Evolutionary conservation across 2,888 invertebrate genomes (phyloP), one percentile per base, ranked within the genome.

Genomic region (Oxycera nigricornis): DNA sequence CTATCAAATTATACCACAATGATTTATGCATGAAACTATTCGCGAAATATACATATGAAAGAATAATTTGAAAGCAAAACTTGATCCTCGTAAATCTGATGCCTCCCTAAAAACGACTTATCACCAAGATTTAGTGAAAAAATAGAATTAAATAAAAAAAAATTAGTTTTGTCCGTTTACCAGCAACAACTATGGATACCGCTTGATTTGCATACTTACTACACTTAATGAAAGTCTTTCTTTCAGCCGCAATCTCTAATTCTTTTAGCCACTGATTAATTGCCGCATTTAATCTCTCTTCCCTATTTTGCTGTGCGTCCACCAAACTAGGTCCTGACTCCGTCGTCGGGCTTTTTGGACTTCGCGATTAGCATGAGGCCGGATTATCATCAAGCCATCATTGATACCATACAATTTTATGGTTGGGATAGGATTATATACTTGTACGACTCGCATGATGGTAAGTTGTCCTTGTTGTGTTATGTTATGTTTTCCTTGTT

Each of bases 351-450:
- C n/a, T 90, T 93, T 80, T 88, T 94, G 81, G 95, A 95, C 87
- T 94, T 93, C 83, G 96, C 95, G 72, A 92, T 96, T 81, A 95
- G 95, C 85, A 93, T 98, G 92, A 90, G 96, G 77, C 98, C 98
- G 46, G 94, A 97, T 86, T 74, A 97, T 86, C 95, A 97, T 85
- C 92, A 92, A 82, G 97, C 98, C 75, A 93, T 98, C 82, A 94
- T 97, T 79, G 97, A 97, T 86, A 93, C 97, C 75, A 95, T 98
- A 81, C 89, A 92, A 78, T 92, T 94, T 86, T 98, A 98, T 85
- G 93, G 90, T 75, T 94, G 94, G 94, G 88, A 89, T 79, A 89
- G 90, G 83, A 90, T 94, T 81, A 91, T 92, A 83, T 93, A 93
- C 86, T 87, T 94, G 79, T 93, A 92, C 84, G 92, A 93, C 86